Evolutionary conservation across 2,113 vertebrate genomes (phyloP), one percentile per base, ranked within the genome.

Genomic region (Mystacornis crossleyi): DNA sequence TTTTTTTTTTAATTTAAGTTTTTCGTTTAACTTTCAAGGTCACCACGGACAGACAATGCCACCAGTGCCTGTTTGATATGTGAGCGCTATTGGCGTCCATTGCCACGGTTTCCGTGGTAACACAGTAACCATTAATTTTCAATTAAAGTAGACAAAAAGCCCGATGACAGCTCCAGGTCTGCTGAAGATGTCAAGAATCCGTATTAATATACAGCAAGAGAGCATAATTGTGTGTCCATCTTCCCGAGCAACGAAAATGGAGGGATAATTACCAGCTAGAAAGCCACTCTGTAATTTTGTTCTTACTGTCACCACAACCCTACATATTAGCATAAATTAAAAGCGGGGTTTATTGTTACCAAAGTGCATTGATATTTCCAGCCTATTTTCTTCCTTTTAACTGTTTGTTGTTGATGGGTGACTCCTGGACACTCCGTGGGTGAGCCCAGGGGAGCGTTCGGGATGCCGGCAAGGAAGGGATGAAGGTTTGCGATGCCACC

Each of bases 81-180:
- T 97, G 97, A 99, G 98, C 97, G 91, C 99, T 98, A 99, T 98
- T 98, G 98, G 98, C 98, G 98, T 98, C 98, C 98, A 98, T 98
- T 97, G 98, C 99, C 97, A 98, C 98, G 95, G 99, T 99, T 99
- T 99, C 99, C 99, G 97, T 98, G 99, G 99, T 98, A 99, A 99
- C 99, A 97, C 98, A 99, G 99, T 99, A 99, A 99, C 99, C 99
- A 99, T 99, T 99, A 99, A 99, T 99, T 99, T 99, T 99, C 99
- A 99, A 99, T 99, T 99, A 99, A 99, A 99, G 98, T 99, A 99
- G 99, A 99, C 99, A 99, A 99, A 99, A 99, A 98, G 98, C 98
- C 98, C 98, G 98, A 99, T 99, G 99, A 99, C 99, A 99, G 99
- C 99, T 99, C 99, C 98, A 98, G 99, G 99, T 99, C 99, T 99